Base-by-base conservation (phyloP, 2,888 invertebrate species). In the Acleris cristana region DNA sequence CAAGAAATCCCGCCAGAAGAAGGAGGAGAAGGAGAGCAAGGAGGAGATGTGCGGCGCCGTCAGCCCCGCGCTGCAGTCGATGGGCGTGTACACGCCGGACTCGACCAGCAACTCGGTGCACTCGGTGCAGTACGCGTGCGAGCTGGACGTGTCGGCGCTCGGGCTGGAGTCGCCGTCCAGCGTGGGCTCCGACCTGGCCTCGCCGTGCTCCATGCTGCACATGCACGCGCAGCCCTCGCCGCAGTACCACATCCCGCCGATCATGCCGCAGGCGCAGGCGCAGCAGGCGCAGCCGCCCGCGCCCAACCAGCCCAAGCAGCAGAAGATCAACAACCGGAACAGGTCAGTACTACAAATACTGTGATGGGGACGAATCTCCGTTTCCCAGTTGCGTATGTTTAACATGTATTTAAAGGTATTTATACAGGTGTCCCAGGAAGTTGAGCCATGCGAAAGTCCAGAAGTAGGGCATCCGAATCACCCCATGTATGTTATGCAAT, bases 141-240 rank as follows among this genome's bases (percentile, higher is more conserved):
- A 98, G 75, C 86, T 98, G 69, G 98, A 97, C 83, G 97, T 97
- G 1, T 95, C 95, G 66, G 97, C 97, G 80, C 86, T 98, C 67
- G 97, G 97, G 0, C 89, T 98, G 71, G 98, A 98, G 83, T 98
- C 98, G 0, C 98, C 98, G 0, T 96, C 97, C 0, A 97, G 97
- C 51, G 97, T 98, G 73, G 96, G 97, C 1, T 97, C 96, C 56
- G 97, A 98, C 83, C 94, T 98, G 87, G 96, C 96, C 10, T 95
- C 95, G 0, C 97, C 97, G 68, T 97, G 96, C 79, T 95, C 96
- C n/a, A 95, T 96, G 93, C 85, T 92, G 87, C 92, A 92, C 72
- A 90, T 92, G 92, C 92, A 93, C 75, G 86, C 91, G 1, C 86
- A 87, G 16, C 89, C 90, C 34, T 88, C 87, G 48, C 92, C 96